phyloP scores from a whole-genome alignment of 2,888 invertebrate genomes.

The Oligia strigilis region DNA sequence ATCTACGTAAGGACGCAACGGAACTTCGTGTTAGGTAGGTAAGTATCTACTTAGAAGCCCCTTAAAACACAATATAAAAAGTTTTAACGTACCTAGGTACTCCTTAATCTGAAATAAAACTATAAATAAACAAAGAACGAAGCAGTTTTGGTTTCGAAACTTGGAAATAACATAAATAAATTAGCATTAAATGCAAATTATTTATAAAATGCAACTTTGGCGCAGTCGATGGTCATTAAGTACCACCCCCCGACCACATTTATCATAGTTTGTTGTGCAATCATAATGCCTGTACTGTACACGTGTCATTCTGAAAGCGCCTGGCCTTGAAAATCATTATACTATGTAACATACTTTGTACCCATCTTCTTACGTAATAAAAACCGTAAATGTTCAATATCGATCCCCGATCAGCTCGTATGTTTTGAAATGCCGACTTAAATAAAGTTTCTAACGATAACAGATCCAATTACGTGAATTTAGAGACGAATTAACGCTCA shows the following conservation, averaged over 20 bases:
- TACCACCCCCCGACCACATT: conserved; percentile 61
- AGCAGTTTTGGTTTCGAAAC: conserved; percentile 42
- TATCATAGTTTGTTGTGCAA: conserved; percentile 70
- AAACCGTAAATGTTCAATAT: conserved; percentile 79
- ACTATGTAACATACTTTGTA: conserved; percentile 76
- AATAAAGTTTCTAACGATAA: conserved; percentile 73
- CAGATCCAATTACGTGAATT: conserved; percentile 67
- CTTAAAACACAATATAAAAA: conserved; percentile 11
- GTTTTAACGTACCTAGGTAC: background rate
- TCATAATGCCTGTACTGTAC: conserved; percentile 68
- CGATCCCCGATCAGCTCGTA: conserved; percentile 76
- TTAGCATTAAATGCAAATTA: conserved; percentile 40
- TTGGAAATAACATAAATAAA: conserved; percentile 22
- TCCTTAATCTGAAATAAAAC: conserved; percentile 2
- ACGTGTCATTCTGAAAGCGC: conserved; percentile 80
- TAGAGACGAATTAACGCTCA: conserved; percentile 67
- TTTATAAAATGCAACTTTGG: conserved; percentile 37
- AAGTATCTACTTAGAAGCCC: background rate
- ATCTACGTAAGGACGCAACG: background rate
- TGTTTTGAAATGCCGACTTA: conserved; percentile 77
- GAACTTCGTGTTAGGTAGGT: background rate
- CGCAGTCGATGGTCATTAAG: conserved; percentile 23
- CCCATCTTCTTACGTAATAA: conserved; percentile 84
- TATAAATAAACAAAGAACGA: conserved; percentile 39
- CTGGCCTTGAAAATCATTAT: conserved; percentile 84